phyloP scores from a whole-genome alignment of 2,888 invertebrate genomes.

The Heliconius sara region DNA sequence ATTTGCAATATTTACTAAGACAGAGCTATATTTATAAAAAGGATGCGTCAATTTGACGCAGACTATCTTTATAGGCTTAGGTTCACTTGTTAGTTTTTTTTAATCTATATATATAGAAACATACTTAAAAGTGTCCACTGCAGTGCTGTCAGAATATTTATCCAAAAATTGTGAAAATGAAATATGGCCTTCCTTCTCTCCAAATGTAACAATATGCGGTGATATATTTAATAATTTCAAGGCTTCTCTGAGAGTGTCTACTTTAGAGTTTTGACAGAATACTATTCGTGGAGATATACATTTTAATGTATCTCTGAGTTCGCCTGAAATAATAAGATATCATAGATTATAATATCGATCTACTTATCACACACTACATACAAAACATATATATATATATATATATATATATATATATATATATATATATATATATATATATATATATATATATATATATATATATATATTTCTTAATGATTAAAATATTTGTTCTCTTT shows the following conservation, averaged over 20 bases:
- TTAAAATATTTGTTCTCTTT: no score
- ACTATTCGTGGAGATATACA: conserved; percentile 57
- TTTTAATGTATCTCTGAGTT: conserved; percentile 55
- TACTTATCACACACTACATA: no score
- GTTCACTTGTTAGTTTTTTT: background rate
- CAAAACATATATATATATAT: no score
- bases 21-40: no score
- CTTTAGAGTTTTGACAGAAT: conserved; percentile 61
- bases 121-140: conserved; percentile 54
- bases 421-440: no score
- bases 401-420: no score
- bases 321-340: conserved; percentile 52
- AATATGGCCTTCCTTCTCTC: conserved; percentile 52
- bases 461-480: no score
- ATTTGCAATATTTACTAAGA: no score
- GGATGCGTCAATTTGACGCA: no score
- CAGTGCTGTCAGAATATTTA: conserved; percentile 46
- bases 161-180: conserved; percentile 56
- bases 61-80: no score
- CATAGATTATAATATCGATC: no score
- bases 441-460: no score
- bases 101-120: background rate
- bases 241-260: conserved; percentile 53
- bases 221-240: conserved; percentile 51
- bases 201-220: conserved; percentile 57